Conservation (phyloP, 2,797 vertebrate genomes). For the Crenuchus spilurus region DNA sequence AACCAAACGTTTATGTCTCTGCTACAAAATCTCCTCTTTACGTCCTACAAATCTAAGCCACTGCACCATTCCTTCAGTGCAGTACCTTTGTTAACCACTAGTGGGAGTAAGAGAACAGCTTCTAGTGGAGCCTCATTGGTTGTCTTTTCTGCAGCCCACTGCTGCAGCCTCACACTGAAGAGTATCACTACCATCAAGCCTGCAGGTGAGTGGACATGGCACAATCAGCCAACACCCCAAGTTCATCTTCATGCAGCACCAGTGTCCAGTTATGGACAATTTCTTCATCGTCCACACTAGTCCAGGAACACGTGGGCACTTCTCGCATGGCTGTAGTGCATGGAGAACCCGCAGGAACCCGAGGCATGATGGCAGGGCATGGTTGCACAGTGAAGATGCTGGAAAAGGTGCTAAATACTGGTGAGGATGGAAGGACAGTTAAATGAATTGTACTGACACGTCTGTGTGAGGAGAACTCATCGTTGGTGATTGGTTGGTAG, state of each 20-base stretch:
- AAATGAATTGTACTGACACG: background rate
- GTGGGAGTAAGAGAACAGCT: background rate
- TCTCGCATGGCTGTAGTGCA: background rate
- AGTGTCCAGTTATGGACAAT: background rate
- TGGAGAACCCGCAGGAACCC: background rate
- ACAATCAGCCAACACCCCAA: background rate
- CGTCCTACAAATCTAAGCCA: background rate
- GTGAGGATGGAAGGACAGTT: background rate
- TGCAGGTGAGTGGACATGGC: conserved; percentile 20
- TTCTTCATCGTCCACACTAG: background rate
- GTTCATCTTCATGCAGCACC: background rate
- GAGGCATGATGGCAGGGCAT: background rate
- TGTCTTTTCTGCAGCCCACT: conserved; percentile 13
- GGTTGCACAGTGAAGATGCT: background rate
- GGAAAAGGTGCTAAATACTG: conserved; percentile 7
- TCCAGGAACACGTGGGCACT: background rate
- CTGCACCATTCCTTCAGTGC: conserved; percentile 7
- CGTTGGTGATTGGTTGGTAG: background rate
- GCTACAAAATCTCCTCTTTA: no score
- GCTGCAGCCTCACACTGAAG: background rate
- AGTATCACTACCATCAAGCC: background rate
- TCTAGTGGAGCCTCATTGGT: background rate
- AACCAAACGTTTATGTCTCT: no score
- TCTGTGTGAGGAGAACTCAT: background rate
- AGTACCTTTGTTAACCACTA: conserved; percentile 16